phyloP scores from a whole-genome alignment of 2,113 vertebrate species.

The Pterocles gutturalis region DNA sequence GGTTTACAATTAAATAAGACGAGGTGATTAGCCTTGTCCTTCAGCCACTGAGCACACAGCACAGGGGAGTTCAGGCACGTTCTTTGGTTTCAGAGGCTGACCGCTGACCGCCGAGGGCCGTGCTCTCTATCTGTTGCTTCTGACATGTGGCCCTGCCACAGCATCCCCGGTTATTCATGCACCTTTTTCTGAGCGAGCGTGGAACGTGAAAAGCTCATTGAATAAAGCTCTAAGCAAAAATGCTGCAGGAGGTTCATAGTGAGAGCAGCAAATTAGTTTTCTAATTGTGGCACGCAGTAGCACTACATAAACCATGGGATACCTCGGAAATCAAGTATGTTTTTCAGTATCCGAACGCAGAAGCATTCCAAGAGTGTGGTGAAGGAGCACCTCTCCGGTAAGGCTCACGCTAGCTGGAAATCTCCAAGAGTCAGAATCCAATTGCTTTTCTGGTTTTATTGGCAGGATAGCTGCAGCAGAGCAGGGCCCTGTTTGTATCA shows the following conservation, averaged over 20 bases:
- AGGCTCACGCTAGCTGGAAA: background rate
- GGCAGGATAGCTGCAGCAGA: background rate
- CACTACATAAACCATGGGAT: background rate
- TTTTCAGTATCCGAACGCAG: background rate
- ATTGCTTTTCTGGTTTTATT: background rate
- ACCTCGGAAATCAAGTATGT: background rate
- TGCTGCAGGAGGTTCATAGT: background rate
- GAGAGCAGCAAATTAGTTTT: background rate
- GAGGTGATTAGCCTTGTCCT: background rate
- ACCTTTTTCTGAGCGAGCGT: background rate
- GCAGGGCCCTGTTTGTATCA: background rate
- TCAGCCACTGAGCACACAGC: rapidly evolving
- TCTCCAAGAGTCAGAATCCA: background rate
- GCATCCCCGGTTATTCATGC: background rate
- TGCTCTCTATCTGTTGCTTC: background rate
- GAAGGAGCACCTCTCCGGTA: background rate
- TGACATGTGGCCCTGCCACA: background rate
- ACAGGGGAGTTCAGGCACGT: background rate
- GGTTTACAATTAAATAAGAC: background rate
- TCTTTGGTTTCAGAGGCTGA: background rate
- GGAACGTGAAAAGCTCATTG: background rate
- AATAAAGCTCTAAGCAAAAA: background rate
- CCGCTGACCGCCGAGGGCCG: background rate
- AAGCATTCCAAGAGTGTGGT: background rate
- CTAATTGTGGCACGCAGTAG: background rate